Percentiles rank a stretch among this genome's conserved stretches.
These are phyloP conservation scores for Petrolisthes cinctipes DNA, from an alignment of 2,888 invertebrate genomes.

Conservation along the genomic window DNA sequence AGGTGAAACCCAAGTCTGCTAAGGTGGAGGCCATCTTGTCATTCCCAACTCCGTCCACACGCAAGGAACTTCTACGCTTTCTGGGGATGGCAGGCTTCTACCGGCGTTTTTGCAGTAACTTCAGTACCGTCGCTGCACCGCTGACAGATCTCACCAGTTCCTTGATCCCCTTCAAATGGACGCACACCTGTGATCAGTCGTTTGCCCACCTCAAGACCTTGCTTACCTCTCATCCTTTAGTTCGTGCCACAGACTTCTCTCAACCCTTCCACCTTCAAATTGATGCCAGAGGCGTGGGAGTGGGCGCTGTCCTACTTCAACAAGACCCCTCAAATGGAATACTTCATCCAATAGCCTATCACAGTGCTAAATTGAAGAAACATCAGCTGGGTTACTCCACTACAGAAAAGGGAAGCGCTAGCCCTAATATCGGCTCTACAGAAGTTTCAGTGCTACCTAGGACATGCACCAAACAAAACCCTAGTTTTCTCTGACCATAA, in stretches of 20 bases:
- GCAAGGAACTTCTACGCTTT: neutral
- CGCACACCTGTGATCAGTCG: neutral
- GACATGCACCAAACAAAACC: neutral
- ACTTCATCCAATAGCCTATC: too few species aligned
- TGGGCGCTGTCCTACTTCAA: too few species aligned
- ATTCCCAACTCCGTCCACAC: too few species aligned
- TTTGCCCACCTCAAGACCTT: neutral
- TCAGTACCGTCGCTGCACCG: neutral
- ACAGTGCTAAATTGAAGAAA: neutral
- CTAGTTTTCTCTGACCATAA: neutral
- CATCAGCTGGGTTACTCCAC: neutral
- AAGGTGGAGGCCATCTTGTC: too few species aligned
- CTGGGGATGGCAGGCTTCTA: too few species aligned
- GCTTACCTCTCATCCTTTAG: neutral
- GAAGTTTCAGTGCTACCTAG: constrained; percentile 2
- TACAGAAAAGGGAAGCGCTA: neutral
- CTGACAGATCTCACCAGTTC: neutral
- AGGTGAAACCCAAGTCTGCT: too few species aligned
- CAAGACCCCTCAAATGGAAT: too few species aligned
- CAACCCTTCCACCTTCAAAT: neutral
- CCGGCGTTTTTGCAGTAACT: neutral
- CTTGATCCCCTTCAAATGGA: neutral
- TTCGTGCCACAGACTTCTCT: neutral
- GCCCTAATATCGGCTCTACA: neutral
- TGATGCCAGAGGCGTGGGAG: too few species aligned